phyloP scores from a whole-genome alignment of 2,888 invertebrate genomes.

The Hirtodrosophila confusa region DNA sequence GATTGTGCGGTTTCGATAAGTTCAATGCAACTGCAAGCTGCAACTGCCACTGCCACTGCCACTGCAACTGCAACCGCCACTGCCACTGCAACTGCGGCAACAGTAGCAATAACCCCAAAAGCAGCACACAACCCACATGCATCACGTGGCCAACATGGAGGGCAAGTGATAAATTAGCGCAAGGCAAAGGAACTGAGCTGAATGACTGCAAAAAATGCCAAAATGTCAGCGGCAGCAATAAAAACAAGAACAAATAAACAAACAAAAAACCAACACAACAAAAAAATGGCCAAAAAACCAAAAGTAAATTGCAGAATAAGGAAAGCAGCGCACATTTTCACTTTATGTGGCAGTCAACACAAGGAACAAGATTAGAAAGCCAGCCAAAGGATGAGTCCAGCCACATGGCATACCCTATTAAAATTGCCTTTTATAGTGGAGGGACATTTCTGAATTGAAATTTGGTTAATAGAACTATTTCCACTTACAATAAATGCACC shows the following conservation, averaged over 20 bases:
- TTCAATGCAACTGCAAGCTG: constrained; percentile 51
- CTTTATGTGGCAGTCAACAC: constrained; percentile 52
- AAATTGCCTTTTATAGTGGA: too few relatives aligned
- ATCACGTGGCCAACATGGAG: constrained; percentile 48
- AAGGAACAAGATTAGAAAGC: constrained; percentile 40
- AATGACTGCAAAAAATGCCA: constrained; percentile 52
- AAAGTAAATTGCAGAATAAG: constrained; percentile 43
- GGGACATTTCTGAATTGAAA: too few relatives aligned
- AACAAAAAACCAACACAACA: constrained; percentile 7
- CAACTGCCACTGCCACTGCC: constrained; percentile 9
- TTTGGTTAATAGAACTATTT: too few relatives aligned
- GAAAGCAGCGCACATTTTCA: constrained; percentile 64
- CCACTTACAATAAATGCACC: too few relatives aligned
- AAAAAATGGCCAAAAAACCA: constrained; percentile 8
- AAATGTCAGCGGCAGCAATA: constrained; percentile 58
- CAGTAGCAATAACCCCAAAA: constrained; percentile 36
- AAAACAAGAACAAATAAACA: constrained; percentile 32
- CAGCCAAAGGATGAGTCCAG: constrained; percentile 19
- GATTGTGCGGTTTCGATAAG: constrained; percentile 78
- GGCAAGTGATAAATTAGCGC: constrained; percentile 73
- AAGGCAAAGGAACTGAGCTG: constrained; percentile 38
- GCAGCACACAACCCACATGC: constrained; percentile 40
- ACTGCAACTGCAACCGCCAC: constrained; percentile 42
- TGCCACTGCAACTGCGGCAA: constrained; percentile 43
- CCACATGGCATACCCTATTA: constrained; percentile 28